Base-by-base conservation (phyloP, 2,888 invertebrate genomes). In the Trissoscelio sp. region DNA sequence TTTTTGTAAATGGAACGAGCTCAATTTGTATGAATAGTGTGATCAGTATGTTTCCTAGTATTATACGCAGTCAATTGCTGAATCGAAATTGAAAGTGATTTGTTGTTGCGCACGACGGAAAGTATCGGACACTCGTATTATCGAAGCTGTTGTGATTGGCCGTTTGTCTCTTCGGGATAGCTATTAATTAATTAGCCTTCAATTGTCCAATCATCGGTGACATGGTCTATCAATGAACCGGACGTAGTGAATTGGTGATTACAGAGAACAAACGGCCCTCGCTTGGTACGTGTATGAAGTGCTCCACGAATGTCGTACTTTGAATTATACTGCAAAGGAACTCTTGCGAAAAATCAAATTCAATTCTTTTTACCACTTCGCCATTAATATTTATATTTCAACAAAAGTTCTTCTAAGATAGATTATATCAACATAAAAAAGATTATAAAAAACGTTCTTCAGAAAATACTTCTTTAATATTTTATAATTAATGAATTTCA, bases 101-200 rank as follows among this genome's bases (percentile, higher is more conserved):
- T 57, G 66, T 66, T 34, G 31, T 12, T 44, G 42, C 16, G 20
- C 37, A 28, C 53, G 22, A 31, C 42, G 64, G 53, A 69, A 77
- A 77, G 69, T 77, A 77, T 77, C 62, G 69, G 42, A 55, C 62
- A 46, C 69, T 77, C 55, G 69, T 69, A 77, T 77, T 77, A 77
- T 53, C 62, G 53, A 69, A 70, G 62, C 42, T 55, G 77, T 62
- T 77, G 69, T 70, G 77, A 77, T 77, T 77, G 77, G 69, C 77
- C 62, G 46, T 77, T 77, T 77, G 69, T 77, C 77, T 69, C 67
- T 69, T 60, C 77, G 69, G 44, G 9, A 79, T 51, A 22, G 66
- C 69, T 66, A 62, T 70, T 79, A 77, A 66, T 82, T 79, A 77
- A 84, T 82, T 81, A 55, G 73, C 79, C 60, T 78, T 72, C 66